A percentile compares a stretch with the other conserved stretches of the same genome.
Conservation (phyloP, 1,140 invertebrate species). For the Pseudobourletiella spinata region DNA sequence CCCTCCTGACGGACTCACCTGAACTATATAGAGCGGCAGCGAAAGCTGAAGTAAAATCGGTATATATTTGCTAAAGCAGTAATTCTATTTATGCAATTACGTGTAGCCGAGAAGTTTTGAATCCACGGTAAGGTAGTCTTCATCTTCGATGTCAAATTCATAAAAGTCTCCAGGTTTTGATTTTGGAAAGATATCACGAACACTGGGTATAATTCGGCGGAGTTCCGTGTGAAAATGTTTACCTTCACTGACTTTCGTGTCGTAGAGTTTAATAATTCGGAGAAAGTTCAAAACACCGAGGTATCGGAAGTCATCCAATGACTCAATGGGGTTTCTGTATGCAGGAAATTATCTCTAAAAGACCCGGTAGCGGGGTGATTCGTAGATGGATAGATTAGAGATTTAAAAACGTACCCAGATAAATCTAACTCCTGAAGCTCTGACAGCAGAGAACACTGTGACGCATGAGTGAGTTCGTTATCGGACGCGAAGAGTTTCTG, state of each 20-base stretch:
- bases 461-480: constrained; percentile 51
- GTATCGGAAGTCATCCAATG: constrained; percentile 19
- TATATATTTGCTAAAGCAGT: neutral
- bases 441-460: constrained; percentile 47
- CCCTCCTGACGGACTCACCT: too few relatives aligned
- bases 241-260: constrained; percentile 7
- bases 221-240: constrained; percentile 15
- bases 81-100: neutral
- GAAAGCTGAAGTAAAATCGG: neutral
- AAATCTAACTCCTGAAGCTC: constrained; percentile 48
- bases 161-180: neutral
- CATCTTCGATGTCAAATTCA: neutral
- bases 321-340: constrained; percentile 20
- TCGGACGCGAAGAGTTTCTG: constrained; percentile 52
- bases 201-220: constrained; percentile 9
- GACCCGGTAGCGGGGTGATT: too few relatives aligned
- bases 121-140: neutral
- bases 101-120: neutral
- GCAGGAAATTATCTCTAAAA: neutral
- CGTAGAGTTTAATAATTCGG: constrained; percentile 20
- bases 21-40: neutral
- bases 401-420: constrained; percentile 40
- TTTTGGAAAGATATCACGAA: constrained; percentile 27
- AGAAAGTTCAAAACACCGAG: constrained; percentile 13
- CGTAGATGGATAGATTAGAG: neutral